phyloP scores from a whole-genome alignment of 2,797 vertebrate species.

The Hippoglossus hippoglossus region DNA sequence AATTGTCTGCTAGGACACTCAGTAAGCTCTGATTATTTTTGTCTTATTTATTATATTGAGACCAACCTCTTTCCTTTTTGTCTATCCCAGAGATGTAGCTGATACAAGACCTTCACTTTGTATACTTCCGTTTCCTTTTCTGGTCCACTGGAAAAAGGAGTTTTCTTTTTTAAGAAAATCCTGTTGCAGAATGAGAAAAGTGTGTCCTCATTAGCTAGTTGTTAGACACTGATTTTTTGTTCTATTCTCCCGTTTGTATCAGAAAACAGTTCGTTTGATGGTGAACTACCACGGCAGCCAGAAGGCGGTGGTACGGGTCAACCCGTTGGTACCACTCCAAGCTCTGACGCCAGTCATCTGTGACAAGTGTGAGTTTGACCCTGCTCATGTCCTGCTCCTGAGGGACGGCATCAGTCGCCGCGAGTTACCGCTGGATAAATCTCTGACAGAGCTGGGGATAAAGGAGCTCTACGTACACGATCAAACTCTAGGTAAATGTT shows the following conservation, averaged over 20 bases:
- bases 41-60: slow-evolving; percentile 1
- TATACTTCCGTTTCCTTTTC: neutral
- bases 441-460: slow-evolving; percentile 90
- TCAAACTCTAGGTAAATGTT: slow-evolving; percentile 88
- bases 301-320: slow-evolving; percentile 95
- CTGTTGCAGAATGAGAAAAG: neutral
- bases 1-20: neutral
- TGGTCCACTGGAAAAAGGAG: neutral
- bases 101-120: neutral
- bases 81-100: neutral
- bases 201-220: neutral
- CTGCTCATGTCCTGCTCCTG: slow-evolving; percentile 89
- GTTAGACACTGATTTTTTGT: neutral
- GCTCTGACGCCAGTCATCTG: slow-evolving; percentile 91
- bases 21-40: neutral
- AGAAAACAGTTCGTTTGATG: slow-evolving; percentile 95
- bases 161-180: neutral
- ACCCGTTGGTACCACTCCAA: slow-evolving; percentile 88
- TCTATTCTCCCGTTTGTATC: slow-evolving; percentile 38
- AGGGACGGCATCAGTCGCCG: slow-evolving; percentile 87
- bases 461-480: slow-evolving; percentile 94
- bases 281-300: slow-evolving; percentile 95
- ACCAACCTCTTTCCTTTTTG: neutral
- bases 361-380: slow-evolving; percentile 94
- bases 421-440: slow-evolving; percentile 90